These are phyloP conservation scores for Scatophagus argus DNA, from an alignment of 2,113 vertebrate genomes.

Conservation along the genomic window DNA sequence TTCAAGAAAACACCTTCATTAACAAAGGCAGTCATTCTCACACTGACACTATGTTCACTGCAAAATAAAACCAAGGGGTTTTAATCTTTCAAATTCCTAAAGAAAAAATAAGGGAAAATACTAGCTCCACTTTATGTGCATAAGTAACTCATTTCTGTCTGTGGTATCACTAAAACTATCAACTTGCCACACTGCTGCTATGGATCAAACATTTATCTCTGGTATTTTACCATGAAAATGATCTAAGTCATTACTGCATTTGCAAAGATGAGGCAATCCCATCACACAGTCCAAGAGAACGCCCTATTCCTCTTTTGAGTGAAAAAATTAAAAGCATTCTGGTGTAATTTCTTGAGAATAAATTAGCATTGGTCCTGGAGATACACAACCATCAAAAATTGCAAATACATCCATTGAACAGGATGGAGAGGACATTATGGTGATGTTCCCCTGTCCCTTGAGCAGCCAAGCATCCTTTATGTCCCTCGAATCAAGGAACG, in stretches of 20 bases:
- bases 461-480: slow-evolving; percentile 73
- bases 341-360: neutral
- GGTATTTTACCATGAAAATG: neutral
- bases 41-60: neutral
- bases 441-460: slow-evolving; percentile 52
- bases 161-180: neutral
- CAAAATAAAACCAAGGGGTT: neutral
- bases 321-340: slow-evolving; percentile 17
- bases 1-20: slow-evolving; percentile 14
- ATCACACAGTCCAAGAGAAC: slow-evolving; percentile 1
- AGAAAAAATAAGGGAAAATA: neutral
- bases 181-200: slow-evolving; percentile 2
- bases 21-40: slow-evolving; percentile 15
- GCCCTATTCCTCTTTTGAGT: slow-evolving; percentile 11
- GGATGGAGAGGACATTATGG: slow-evolving; percentile 33
- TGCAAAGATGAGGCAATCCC: neutral
- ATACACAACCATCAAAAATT: slow-evolving; percentile 29
- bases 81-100: slow-evolving; percentile 2
- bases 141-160: neutral
- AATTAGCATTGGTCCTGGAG: slow-evolving; percentile 14
- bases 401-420: slow-evolving; percentile 23
- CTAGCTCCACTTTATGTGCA: neutral
- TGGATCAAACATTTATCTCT: neutral
- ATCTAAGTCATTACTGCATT: slow-evolving; percentile 12
- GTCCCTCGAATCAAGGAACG: slow-evolving; percentile 65